Base-by-base conservation (phyloP, 2,113 vertebrate genomes). In the Nesospiza acunhae region DNA sequence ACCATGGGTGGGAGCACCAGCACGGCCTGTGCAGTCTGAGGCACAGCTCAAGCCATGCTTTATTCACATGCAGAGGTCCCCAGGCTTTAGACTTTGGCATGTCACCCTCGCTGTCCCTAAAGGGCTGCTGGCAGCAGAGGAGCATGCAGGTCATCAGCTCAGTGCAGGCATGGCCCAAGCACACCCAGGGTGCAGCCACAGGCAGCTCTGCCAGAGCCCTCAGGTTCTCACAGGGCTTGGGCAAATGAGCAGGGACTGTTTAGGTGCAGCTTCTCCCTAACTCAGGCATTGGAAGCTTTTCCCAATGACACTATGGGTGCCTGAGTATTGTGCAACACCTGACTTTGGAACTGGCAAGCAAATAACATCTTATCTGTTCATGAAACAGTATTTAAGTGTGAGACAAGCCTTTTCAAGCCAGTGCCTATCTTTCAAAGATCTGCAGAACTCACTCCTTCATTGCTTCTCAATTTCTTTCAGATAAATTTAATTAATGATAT, bases 321-420 rank as follows among this genome's bases (percentile, higher is more conserved):
- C 31, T 6, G 12, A 76, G 26, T 15, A 53, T 46, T 83, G 72
- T 17, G 82, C n/a, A 94, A 88, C 12, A 92, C 11, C 41, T 2
- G 0, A 33, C 70, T 85, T 69, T 8, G 28, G 26, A 88, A 33
- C 0, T 94, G 74, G 53, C 50, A 95, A 69, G 64, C 31, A 90
- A 89, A 19, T 16, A 84, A 60, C 23, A 37, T 10, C 62, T 93
- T 56, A 82, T 64, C 82, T 87, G 22, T 23, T 69, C 1, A 2
- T 42, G 37, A 82, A 76, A 73, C 3, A 2, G 15, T 74, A 77
- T 37, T 84, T 41, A 35, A 77, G 46, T 23, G 46, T 17, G 69
- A 93, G 58, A 73, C n/a, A 33, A 90, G 55, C 59, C 75, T 76
- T 88, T 88, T 83, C 93, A 95, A 90, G 92, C 31, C 85, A 81